These are phyloP conservation scores for Drosophila fulvimacula DNA, from an alignment of 2,888 invertebrate genomes.

Conservation along the genomic window DNA sequence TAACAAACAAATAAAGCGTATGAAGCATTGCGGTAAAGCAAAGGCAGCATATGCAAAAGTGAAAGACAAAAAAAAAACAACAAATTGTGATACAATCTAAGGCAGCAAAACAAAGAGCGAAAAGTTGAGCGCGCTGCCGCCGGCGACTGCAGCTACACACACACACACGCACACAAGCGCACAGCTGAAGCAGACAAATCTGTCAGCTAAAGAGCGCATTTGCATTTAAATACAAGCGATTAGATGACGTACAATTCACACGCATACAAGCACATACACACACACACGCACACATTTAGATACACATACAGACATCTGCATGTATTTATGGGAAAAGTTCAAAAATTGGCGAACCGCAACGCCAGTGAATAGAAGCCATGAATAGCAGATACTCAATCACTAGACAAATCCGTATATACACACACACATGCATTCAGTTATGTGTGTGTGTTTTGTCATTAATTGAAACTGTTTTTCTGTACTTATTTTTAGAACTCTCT, in stretches of 20 bases:
- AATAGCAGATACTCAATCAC: slow-evolving; percentile 31
- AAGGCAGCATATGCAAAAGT: slow-evolving; percentile 16
- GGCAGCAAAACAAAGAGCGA: slow-evolving; percentile 35
- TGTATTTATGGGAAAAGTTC: slow-evolving; percentile 34
- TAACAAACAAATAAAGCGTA: slow-evolving; percentile 28
- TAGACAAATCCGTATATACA: slow-evolving; percentile 9
- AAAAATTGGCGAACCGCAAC: slow-evolving; percentile 61
- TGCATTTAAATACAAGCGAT: slow-evolving; percentile 31
- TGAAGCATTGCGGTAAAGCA: slow-evolving; percentile 20
- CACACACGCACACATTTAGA: background rate
- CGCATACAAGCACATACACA: background rate
- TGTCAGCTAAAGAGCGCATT: slow-evolving; percentile 28
- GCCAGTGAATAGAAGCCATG: slow-evolving; percentile 54
- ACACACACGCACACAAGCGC: slow-evolving; percentile 25
- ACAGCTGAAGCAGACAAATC: slow-evolving; percentile 27
- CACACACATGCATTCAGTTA: background rate
- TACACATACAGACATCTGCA: background rate
- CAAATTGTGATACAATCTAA: slow-evolving; percentile 53
- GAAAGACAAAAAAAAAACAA: background rate
- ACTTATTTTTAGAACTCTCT: slow-evolving; percentile 51
- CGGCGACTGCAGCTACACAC: slow-evolving; percentile 39
- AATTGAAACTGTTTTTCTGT: slow-evolving; percentile 44
- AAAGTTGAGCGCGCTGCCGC: slow-evolving; percentile 23
- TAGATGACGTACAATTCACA: slow-evolving; percentile 25
- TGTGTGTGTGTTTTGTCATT: slow-evolving; percentile 31